Conservation (phyloP, 2,797 vertebrate genomes). For the Scomberomorus guttatus region DNA sequence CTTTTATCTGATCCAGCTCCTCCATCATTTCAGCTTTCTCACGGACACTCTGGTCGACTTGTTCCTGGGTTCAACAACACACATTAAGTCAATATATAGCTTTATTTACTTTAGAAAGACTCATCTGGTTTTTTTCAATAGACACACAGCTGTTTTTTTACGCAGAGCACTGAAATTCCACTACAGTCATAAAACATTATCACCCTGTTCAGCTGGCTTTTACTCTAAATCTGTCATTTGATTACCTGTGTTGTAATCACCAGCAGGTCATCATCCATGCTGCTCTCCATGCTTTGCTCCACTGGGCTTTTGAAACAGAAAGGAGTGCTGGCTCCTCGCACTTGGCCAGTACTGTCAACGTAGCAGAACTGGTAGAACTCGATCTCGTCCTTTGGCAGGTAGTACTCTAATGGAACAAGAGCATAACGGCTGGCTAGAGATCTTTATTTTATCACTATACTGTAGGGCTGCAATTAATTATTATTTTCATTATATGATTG, state of each 20-base stretch:
- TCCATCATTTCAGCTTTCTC: conserved; percentile 76
- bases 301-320: conserved; percentile 87
- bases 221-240: neutral
- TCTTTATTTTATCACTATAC: too few relatives aligned
- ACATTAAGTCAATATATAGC: conserved; percentile 24
- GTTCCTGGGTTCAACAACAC: conserved; percentile 80
- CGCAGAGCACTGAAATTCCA: neutral
- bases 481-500: too few relatives aligned
- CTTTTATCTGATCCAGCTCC: conserved; percentile 57
- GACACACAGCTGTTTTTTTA: neutral
- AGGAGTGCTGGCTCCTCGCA: conserved; percentile 91
- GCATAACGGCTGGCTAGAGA: neutral
- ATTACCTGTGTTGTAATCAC: conserved; percentile 92
- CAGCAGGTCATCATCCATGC: conserved; percentile 87
- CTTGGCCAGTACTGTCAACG: conserved; percentile 85
- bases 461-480: too few relatives aligned
- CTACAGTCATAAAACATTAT: too few relatives aligned
- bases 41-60: conserved; percentile 85
- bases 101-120: conserved; percentile 27
- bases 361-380: conserved; percentile 98
- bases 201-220: neutral
- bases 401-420: conserved; percentile 85
- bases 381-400: conserved; percentile 92
- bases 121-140: neutral
- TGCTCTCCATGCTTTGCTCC: conserved; percentile 75